These are phyloP conservation scores for Lepidothrix coronata DNA, from an alignment of 2,113 vertebrate genomes.

Conservation along the genomic window DNA sequence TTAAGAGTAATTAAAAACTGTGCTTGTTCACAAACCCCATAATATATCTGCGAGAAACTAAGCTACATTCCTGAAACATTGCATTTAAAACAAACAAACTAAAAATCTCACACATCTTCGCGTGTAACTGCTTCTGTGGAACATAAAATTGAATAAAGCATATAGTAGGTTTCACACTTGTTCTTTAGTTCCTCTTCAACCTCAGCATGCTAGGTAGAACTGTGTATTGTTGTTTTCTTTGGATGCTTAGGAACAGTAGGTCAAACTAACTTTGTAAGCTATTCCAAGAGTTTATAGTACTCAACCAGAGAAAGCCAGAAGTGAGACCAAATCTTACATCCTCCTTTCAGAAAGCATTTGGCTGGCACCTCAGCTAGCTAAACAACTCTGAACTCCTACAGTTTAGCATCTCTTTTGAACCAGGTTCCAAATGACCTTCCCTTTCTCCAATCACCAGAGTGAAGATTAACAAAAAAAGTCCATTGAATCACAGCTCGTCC, in stretches of 20 bases:
- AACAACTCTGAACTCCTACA: not conserved
- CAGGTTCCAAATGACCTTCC: not conserved
- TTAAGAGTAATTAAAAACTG: not conserved
- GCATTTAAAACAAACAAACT: not conserved
- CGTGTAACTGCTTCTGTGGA: not conserved
- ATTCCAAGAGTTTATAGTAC: constrained; percentile 27
- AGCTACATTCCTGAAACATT: not conserved
- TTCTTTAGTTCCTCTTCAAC: not conserved
- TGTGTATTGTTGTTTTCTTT: not conserved
- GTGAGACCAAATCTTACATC: not conserved
- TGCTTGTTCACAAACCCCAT: not conserved
- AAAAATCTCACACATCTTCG: not conserved
- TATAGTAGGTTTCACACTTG: not conserved
- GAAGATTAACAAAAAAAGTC: not conserved
- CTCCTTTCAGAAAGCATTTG: not conserved
- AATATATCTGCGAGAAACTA: not conserved
- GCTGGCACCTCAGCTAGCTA: not conserved
- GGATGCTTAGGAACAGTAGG: not conserved
- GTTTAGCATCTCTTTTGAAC: not conserved
- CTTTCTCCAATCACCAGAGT: not conserved
- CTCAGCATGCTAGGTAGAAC: not conserved
- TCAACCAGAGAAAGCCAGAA: not conserved
- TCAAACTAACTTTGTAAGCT: not conserved
- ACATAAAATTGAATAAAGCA: not conserved
- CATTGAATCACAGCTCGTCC: not conserved